These are phyloP conservation scores for Sigmodon hispidus DNA, from an alignment of 2,113 vertebrate species.

Conservation along the genomic window DNA sequence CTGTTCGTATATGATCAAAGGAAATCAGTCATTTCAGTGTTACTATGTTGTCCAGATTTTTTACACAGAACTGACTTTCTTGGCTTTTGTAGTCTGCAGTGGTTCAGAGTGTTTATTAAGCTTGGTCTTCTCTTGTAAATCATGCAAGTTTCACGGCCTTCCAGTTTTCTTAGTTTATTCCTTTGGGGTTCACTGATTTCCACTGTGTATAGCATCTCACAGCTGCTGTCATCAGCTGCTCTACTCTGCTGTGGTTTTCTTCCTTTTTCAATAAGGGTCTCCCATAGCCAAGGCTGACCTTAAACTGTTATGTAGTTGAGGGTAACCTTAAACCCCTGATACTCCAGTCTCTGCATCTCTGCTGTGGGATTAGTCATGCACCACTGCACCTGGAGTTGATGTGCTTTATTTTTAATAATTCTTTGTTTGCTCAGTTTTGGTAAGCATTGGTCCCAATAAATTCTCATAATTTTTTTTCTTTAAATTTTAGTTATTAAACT, in stretches of 20 bases:
- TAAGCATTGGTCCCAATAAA: constrained; percentile 77
- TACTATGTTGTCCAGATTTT: constrained; percentile 26
- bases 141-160: constrained; percentile 63
- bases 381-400: constrained; percentile 4
- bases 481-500: constrained; percentile 69
- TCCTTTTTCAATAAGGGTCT: not conserved
- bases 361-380: not conserved
- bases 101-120: constrained; percentile 44
- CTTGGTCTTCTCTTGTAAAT: constrained; percentile 59
- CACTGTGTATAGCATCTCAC: constrained; percentile 67
- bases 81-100: not conserved
- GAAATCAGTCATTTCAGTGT: not conserved
- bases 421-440: constrained; percentile 77
- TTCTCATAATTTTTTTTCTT: constrained; percentile 77
- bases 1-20: constrained; percentile 1
- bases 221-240: constrained; percentile 74
- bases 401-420: constrained; percentile 80
- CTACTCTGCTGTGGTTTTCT: constrained; percentile 74
- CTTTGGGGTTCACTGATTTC: constrained; percentile 62
- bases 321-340: not conserved
- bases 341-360: not conserved
- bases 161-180: constrained; percentile 40
- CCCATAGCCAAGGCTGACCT: not conserved
- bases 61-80: constrained; percentile 44
- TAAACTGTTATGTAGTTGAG: not conserved